Percentiles rank a stretch among this genome's conserved stretches.
phyloP scores from a whole-genome alignment of 2,797 vertebrate species.

The Tolypeutes matacus region DNA sequence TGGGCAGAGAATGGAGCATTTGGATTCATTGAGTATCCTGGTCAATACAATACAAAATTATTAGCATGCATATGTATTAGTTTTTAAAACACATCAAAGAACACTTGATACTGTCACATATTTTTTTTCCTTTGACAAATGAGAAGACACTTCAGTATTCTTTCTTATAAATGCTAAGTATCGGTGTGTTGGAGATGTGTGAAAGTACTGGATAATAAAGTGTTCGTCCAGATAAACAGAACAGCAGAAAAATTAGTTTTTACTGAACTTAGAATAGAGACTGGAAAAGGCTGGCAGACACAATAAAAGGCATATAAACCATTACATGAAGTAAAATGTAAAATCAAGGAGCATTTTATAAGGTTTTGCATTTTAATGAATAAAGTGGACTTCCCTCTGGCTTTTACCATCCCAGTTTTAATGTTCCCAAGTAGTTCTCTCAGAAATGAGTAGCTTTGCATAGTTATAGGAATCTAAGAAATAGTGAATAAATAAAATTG shows the following conservation, averaged over 20 bases:
- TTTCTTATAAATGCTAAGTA: constrained; percentile 9
- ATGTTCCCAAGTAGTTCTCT: neutral
- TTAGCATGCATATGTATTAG: neutral
- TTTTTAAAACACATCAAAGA: constrained; percentile 46
- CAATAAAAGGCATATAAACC: neutral
- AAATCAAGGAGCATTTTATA: neutral
- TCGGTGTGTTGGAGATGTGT: neutral
- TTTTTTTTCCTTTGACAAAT: constrained; percentile 54
- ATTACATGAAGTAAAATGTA: neutral
- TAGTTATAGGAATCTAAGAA: constrained; percentile 29
- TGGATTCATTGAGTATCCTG: neutral
- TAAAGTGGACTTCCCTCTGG: neutral
- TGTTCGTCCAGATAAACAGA: constrained; percentile 31
- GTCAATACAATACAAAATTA: neutral
- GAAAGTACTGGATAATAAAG: neutral
- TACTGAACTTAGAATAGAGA: constrained; percentile 3
- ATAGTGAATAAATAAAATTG: neutral
- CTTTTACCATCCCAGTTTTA: neutral
- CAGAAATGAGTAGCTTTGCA: neutral
- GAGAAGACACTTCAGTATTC: neutral
- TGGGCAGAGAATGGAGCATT: neutral
- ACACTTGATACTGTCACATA: neutral
- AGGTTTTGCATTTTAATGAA: constrained; percentile 4
- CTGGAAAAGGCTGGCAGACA: neutral
- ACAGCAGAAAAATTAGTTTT: neutral